Percentiles rank a stretch among this genome's conserved stretches.
Conservation (phyloP, 2,797 vertebrate genomes). For the Onychomys leucogaster region DNA sequence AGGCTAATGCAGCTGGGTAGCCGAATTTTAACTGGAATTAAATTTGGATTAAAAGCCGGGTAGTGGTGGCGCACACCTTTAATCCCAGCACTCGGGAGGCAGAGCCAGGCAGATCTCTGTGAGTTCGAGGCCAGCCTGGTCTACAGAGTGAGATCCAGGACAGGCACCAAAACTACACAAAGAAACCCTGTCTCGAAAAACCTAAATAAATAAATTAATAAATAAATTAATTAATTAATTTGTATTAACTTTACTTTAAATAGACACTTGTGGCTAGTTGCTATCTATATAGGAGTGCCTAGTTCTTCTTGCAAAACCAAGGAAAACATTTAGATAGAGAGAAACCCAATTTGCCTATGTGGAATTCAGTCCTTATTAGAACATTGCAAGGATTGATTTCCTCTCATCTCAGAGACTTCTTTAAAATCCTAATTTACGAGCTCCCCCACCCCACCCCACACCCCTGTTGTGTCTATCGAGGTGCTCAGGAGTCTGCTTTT, state of each 20-base stretch:
- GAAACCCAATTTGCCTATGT: neutral
- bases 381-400: neutral
- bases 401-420: neutral
- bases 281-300: neutral
- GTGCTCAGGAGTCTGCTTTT: constrained; percentile 19
- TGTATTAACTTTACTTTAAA: constrained; percentile 55
- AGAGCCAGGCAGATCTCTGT: no score
- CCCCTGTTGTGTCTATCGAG: neutral
- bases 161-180: no score
- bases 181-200: no score
- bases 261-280: neutral
- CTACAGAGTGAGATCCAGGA: no score
- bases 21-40: constrained; percentile 19
- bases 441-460: neutral
- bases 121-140: no score
- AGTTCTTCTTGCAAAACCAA: neutral
- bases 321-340: neutral
- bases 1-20: neutral
- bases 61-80: no score
- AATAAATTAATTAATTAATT: no score
- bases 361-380: neutral
- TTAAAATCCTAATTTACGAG: constrained; percentile 14
- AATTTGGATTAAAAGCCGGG: constrained; percentile 24
- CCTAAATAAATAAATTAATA: no score
- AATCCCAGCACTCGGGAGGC: no score